Base-by-base conservation (phyloP, 2,113 vertebrate genomes). In the Eulemur macaco region DNA sequence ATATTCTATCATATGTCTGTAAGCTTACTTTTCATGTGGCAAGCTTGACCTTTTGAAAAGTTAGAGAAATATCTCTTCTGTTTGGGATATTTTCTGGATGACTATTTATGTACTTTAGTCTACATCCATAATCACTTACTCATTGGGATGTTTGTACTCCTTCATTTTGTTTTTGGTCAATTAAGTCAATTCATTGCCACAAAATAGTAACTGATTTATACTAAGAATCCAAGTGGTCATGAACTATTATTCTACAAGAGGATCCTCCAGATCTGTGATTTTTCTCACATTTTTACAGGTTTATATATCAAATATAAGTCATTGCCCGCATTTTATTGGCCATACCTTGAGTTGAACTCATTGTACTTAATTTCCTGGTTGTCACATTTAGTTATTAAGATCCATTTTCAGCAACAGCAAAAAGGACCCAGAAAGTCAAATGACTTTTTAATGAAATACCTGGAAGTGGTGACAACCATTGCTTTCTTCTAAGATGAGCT, bases 161-260 rank as follows among this genome's bases (percentile, higher is more conserved):
- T 50, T 94, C 20, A 54, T 95, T 77, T 92, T 13, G 39, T 68
- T 93, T 95, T 94, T 94, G 8, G 78, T 54, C 18, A 69, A 29
- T 73, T 85, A 69, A 52, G 18, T 92, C 84, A 81, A 3, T 76
- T 71, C 0, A 37, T 47, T 83, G 58, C 6, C 25, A 37, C 47
- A 52, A 84, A 95, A 58, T 47, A 93, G n/a, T 80, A 92, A 68
- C 42, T 88, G 77, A 76, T 56, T 89, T 73, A 17, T 77, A 1
- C n/a, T 47, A 20, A 42, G 4, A 68, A 8, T 56, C 18, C 86
- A 10, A 12, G 6, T 63, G 37, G 3, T 23, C n/a, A 1, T 52
- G 39, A 73, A 3, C 25, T 63, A 2, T 47, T 42, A 20, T 23
- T 91, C 58, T 11, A 54, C 5, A 85, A 37, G 2, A 85, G 39